Conservation (phyloP, 1,140 invertebrate species). For the Anthonomus grandis region DNA sequence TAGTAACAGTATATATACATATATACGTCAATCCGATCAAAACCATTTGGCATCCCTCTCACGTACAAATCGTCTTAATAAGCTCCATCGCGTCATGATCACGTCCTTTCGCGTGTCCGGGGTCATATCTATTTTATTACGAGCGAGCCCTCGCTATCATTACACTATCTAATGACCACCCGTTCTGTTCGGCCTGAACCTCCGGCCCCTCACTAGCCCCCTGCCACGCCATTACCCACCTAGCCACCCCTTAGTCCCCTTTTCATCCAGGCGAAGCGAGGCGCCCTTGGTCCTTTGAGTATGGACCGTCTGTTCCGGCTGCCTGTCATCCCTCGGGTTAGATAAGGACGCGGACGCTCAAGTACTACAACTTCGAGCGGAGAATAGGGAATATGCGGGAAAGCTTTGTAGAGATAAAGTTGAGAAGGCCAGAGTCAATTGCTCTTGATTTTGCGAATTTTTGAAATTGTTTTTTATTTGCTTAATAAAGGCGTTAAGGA, state of each 20-base stretch:
- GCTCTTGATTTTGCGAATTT: too few relatives aligned
- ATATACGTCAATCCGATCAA: too few relatives aligned
- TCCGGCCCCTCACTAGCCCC: not conserved
- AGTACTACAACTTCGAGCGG: constrained; percentile 30
- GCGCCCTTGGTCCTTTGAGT: constrained; percentile 19
- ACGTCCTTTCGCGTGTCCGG: not conserved
- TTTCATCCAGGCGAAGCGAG: too few relatives aligned
- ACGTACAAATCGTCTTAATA: not conserved
- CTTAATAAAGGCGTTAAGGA: too few relatives aligned
- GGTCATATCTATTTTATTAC: constrained; percentile 2
- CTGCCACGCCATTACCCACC: too few relatives aligned
- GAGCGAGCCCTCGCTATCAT: constrained; percentile 2
- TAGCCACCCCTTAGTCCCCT: too few relatives aligned
- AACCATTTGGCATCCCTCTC: too few relatives aligned
- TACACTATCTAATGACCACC: constrained; percentile 9
- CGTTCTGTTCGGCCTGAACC: not conserved
- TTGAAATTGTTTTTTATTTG: too few relatives aligned
- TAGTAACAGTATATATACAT: too few relatives aligned
- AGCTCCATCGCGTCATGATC: not conserved
- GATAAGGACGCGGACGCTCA: constrained; percentile 27
- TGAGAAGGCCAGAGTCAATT: constrained; percentile 1
- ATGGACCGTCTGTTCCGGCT: constrained; percentile 22
- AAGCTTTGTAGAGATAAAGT: constrained; percentile 22
- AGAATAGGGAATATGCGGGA: constrained; percentile 30
- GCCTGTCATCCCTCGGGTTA: constrained; percentile 27